A percentile compares a stretch with the other conserved stretches of the same genome.
Conservation (phyloP, 1,140 invertebrate genomes). For the Araneus ventricosus region DNA sequence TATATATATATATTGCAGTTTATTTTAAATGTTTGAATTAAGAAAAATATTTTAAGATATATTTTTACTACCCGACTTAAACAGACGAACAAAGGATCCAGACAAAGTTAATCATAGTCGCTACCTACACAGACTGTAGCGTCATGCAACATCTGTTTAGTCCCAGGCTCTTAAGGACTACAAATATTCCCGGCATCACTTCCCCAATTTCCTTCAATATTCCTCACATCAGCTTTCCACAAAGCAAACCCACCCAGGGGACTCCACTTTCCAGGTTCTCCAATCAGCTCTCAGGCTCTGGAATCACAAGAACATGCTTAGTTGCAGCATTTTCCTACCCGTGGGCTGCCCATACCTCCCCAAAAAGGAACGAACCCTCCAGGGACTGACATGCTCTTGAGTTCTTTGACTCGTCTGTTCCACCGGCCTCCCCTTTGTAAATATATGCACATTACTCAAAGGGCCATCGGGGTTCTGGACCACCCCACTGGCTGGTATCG, state of each 20-base stretch:
- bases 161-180: neutral
- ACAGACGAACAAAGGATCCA: too few relatives aligned
- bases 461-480: constrained; percentile 18
- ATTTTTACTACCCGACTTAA: too few relatives aligned
- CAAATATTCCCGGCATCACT: constrained; percentile 1
- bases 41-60: too few relatives aligned
- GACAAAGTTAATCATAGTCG: too few relatives aligned
- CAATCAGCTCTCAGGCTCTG: constrained; percentile 16
- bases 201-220: neutral
- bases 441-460: constrained; percentile 51
- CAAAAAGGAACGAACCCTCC: neutral
- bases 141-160: neutral
- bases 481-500: neutral
- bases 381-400: neutral
- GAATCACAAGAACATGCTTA: neutral
- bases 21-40: too few relatives aligned
- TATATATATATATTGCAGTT: too few relatives aligned
- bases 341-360: neutral
- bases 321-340: neutral
- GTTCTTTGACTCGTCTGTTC: constrained; percentile 41
- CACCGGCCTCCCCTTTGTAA: constrained; percentile 24
- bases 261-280: constrained; percentile 18
- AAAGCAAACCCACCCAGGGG: neutral
- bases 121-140: neutral
- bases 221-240: neutral